Evolutionary conservation across 2,888 invertebrate species (phyloP), one percentile per base, ranked within the genome.

Genomic region (Opisthograptis luteolata): DNA sequence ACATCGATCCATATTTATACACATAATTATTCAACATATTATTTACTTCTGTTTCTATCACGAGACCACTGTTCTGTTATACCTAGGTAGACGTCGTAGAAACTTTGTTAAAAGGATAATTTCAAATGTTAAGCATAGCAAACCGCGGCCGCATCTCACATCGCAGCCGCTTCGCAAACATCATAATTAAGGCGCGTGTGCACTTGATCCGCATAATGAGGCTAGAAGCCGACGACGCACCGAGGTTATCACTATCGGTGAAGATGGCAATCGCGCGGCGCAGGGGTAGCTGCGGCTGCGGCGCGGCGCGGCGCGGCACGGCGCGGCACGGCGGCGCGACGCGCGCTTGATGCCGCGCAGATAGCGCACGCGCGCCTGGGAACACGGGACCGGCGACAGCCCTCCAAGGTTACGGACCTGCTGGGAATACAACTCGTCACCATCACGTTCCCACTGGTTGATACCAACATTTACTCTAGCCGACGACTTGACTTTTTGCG

Each of bases 281-380:
- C 19, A 12, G 28, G 22, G 27, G 12, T 31, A 31, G 27, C 31
- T 22, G 41, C 30, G 13, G 19, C 14, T 7, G 28, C 19, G 35
- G 24, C 12, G 14, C 22, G 31, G 19, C 13, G 31, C 22, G 37
- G 27, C 10, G 30, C 8, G 9, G 41, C 25, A 12, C 28, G 37
- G 27, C 14, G 3, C 32, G 9, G 17, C 8, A 4, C n/a, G 19
- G 44, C 19, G 44, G 8, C 6, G 43, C 46, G 53, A 56, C 52
- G 56, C 44, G 57, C 44, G 36, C 15, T 52, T 42, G 64, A 64
- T 64, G 60, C 31, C 49, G 45, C 35, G 17, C 41, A 45, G 65
- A 66, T 67, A 65, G 34, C 51, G 68, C 69, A 64, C 64, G 68
- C 57, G 52, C 64, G 65, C 60, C 64, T 66, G 63, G 62, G 64